Percentiles rank a stretch among this genome's conserved stretches.
phyloP scores from a whole-genome alignment of 2,797 vertebrate genomes.

The Eulemur rubriventer region DNA sequence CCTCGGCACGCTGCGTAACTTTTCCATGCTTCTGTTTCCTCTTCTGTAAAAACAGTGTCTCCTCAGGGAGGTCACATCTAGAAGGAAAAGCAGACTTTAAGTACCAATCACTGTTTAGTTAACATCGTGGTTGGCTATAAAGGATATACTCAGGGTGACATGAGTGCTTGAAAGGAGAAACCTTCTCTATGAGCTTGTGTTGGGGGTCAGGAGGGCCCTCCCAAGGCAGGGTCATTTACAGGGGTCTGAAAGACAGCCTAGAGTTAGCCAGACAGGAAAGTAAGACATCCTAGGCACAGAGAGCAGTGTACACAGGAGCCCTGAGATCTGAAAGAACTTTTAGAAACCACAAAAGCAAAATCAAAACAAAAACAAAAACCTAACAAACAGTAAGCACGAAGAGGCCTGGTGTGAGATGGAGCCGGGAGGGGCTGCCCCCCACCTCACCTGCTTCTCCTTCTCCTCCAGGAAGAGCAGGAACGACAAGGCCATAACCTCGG shows the following conservation, averaged over 20 bases:
- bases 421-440: background rate
- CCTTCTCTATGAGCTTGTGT: background rate
- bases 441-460: background rate
- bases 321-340: background rate
- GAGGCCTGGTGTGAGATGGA: rapidly evolving
- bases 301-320: background rate
- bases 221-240: background rate
- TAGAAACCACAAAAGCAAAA: constrained; percentile 17
- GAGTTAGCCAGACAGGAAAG: background rate
- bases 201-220: background rate
- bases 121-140: background rate
- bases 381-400: background rate
- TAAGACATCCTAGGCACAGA: background rate
- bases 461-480: background rate
- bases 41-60: background rate
- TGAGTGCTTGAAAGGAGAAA: background rate
- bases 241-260: background rate
- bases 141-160: background rate
- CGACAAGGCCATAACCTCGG: background rate
- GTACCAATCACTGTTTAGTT: background rate
- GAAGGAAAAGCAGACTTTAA: background rate
- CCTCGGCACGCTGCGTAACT: background rate
- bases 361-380: background rate
- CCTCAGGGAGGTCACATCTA: background rate
- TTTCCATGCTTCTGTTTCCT: background rate